Base-by-base conservation (phyloP, 2,113 vertebrate genomes). In the Corythornis cristatus region DNA sequence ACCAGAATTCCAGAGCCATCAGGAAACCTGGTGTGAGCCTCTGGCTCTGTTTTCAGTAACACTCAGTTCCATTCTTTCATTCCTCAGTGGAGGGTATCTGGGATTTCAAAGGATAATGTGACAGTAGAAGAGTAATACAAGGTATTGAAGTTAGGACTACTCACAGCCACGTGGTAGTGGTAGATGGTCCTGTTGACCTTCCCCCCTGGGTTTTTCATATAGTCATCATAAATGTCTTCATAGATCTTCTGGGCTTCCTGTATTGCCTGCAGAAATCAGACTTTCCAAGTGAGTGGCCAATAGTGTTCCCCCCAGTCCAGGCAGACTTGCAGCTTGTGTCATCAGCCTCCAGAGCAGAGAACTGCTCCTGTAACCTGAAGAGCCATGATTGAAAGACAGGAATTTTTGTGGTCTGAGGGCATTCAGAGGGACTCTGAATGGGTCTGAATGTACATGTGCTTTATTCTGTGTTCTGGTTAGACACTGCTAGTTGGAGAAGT, bases 171-270 rank as follows among this genome's bases (percentile, higher is more conserved):
- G 22, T 98, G 98, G 89, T 97, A 97, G 75, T 79, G 96, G 33
- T 95, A 89, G 58, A 98, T 97, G 12, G 98, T 98, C 46, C 86
- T 95, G 62, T 98, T 98, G 51, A 80, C 60, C 50, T 96, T 96
- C 75, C 88, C 98, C 22, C 42, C 96, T 9, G 67, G 86, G 37
- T 98, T 98, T 64, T 91, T 98, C 78, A 97, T 74, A 58, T 96
- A 98, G 65, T 97, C 97, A 4, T 98, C 97, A 56, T 98, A 98
- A 37, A 97, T 95, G 22, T 98, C 97, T 31, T 94, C 66, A 21
- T 99, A 99, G 93, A 98, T 98, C 68, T 93, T 98, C 97, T 99
- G 98, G 57, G 98, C 98, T 14, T 99, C 99, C 46, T 98, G 92
- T 65, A 99, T 98, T 45, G 99, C 99, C 99, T 99, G 94, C 35